phyloP scores from a whole-genome alignment of 2,888 invertebrate species.

The Thera britannica region DNA sequence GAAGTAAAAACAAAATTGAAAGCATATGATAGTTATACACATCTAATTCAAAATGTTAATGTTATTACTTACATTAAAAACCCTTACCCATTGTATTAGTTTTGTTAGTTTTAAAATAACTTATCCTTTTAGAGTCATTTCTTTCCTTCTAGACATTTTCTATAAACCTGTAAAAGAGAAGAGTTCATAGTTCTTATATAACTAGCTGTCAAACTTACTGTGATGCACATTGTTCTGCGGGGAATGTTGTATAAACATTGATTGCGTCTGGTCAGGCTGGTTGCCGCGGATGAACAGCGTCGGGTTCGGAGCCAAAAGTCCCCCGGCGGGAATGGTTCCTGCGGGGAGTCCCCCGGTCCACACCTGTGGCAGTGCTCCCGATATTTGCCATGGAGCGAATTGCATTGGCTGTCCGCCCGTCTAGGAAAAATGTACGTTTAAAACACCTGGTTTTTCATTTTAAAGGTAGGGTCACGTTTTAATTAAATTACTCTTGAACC shows the following conservation, averaged over 20 bases:
- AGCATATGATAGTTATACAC: no score
- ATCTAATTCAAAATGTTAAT: no score
- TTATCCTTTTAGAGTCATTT: no score
- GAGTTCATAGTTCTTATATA: neutral
- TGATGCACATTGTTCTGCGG: slow-evolving; percentile 85
- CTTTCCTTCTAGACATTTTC: no score
- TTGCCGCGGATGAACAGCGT: slow-evolving; percentile 91
- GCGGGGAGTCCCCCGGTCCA: slow-evolving; percentile 90
- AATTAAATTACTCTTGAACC: no score
- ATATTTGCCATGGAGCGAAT: slow-evolving; percentile 92
- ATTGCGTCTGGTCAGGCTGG: slow-evolving; percentile 87
- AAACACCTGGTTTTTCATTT: neutral
- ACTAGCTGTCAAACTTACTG: slow-evolving; percentile 60
- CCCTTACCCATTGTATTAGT: no score
- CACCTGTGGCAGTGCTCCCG: slow-evolving; percentile 88
- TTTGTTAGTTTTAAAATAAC: no score
- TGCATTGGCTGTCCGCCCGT: slow-evolving; percentile 90
- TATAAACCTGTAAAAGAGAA: no score
- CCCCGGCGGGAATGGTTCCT: slow-evolving; percentile 86
- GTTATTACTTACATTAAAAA: no score
- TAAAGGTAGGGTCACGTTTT: no score
- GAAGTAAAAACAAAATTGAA: neutral
- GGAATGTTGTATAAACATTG: slow-evolving; percentile 93
- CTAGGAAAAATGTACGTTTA: slow-evolving; percentile 55
- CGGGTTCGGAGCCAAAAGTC: slow-evolving; percentile 89